phyloP scores from a whole-genome alignment of 1,140 invertebrate genomes.

The Solen grandis region DNA sequence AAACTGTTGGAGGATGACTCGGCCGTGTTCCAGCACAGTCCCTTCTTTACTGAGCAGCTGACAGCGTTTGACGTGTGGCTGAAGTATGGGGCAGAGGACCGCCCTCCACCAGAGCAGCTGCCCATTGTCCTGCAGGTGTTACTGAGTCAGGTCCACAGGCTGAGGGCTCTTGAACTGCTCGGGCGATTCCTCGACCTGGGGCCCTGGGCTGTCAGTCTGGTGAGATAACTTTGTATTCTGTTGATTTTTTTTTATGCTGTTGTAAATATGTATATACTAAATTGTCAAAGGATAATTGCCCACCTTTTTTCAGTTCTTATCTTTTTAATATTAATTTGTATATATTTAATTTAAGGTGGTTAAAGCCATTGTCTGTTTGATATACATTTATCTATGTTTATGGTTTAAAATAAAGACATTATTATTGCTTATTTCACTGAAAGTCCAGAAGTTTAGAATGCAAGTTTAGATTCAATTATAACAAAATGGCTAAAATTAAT shows the following conservation, averaged over 20 bases:
- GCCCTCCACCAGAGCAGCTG: conserved; percentile 95
- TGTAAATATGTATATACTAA: too few species aligned
- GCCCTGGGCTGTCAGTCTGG: conserved; percentile 96
- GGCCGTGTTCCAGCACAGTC: conserved; percentile 82
- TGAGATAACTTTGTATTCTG: conserved; percentile 60
- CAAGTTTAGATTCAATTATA: too few species aligned
- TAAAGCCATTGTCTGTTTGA: too few species aligned
- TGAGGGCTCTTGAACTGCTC: conserved; percentile 95
- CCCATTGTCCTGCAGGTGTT: conserved; percentile 99
- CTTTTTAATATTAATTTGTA: too few species aligned
- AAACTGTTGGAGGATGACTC: conserved; percentile 82
- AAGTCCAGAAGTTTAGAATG: too few species aligned
- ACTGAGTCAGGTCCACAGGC: conserved; percentile 96
- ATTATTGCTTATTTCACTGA: too few species aligned
- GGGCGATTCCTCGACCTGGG: conserved; percentile 98
- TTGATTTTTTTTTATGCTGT: not conserved
- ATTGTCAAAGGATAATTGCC: conserved; percentile 2
- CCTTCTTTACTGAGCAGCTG: conserved; percentile 99
- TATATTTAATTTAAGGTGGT: too few species aligned
- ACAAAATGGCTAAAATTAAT: too few species aligned
- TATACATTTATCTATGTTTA: too few species aligned
- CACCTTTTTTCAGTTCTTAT: not conserved
- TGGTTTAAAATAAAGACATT: too few species aligned
- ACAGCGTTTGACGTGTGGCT: conserved; percentile 99
- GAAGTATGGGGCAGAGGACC: conserved; percentile 88